These are phyloP conservation scores for Sebastes alutus DNA, from an alignment of 2,797 vertebrate species.

Conservation along the genomic window DNA sequence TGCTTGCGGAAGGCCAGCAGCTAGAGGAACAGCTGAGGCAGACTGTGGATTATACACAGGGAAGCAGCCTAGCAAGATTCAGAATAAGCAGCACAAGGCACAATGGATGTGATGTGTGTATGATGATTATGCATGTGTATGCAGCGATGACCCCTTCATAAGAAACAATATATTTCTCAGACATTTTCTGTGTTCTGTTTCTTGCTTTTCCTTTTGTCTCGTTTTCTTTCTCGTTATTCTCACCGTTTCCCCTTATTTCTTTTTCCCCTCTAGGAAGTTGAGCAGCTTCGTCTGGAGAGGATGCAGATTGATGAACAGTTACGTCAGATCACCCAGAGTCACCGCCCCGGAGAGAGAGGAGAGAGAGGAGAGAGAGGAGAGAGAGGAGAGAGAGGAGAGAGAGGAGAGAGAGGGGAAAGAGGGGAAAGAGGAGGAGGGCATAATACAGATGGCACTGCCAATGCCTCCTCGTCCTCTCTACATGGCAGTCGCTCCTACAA, in stretches of 20 bases:
- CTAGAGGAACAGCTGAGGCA: constrained; percentile 65
- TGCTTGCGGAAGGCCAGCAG: constrained; percentile 56
- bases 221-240: not conserved
- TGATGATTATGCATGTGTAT: constrained; percentile 34
- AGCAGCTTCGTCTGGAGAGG: constrained; percentile 94
- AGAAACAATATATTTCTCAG: not conserved
- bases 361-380: constrained; percentile 71
- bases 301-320: constrained; percentile 97
- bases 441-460: constrained; percentile 85
- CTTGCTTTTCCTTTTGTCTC: not conserved
- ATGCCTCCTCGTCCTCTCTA: constrained; percentile 78
- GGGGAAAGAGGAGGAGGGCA: constrained; percentile 80
- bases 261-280: constrained; percentile 87
- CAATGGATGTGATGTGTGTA: constrained; percentile 63
- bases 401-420: constrained; percentile 84
- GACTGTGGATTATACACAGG: constrained; percentile 54
- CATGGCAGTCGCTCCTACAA: constrained; percentile 93
- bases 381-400: constrained; percentile 25
- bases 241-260: not conserved
- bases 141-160: not conserved
- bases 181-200: not conserved
- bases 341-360: constrained; percentile 84
- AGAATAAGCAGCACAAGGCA: constrained; percentile 47
- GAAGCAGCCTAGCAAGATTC: constrained; percentile 61
- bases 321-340: constrained; percentile 95